Evolutionary conservation across 2,113 vertebrate species (phyloP).

Genomic region (Ellobius talpinus): DNA sequence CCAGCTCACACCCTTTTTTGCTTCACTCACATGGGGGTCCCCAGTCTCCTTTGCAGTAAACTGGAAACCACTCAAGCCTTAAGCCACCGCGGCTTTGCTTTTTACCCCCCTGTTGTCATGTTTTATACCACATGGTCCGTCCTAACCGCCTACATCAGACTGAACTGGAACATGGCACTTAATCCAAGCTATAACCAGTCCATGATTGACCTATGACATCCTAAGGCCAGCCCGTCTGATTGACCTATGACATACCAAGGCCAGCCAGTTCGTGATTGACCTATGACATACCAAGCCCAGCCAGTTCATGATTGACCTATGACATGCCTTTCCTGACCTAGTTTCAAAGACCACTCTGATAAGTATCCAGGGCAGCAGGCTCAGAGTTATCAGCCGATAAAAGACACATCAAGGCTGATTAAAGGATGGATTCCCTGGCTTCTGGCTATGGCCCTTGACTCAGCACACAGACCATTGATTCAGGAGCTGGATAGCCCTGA

Average conservation of each 20-base stretch:
- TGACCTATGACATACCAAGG: too few species aligned
- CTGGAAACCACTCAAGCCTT: background rate
- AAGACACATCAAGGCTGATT: background rate
- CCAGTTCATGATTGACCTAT: too few species aligned
- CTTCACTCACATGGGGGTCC: background rate
- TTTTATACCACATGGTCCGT: background rate
- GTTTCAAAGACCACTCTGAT: background rate
- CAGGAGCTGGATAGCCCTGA: background rate
- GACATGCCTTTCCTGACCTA: background rate
- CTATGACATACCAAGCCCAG: too few species aligned
- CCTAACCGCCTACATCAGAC: background rate
- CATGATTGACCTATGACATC: too few species aligned
- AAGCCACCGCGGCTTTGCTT: background rate
- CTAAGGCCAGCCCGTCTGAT: too few species aligned
- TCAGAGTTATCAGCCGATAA: background rate
- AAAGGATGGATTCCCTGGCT: background rate
- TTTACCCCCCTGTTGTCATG: background rate
- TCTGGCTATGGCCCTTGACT: background rate
- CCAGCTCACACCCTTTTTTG: background rate
- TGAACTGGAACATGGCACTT: background rate
- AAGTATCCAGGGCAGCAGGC: background rate
- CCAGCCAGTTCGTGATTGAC: background rate
- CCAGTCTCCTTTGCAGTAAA: background rate
- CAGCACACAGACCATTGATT: background rate
- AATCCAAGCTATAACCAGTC: background rate